Evolutionary conservation across 2,797 vertebrate species (phyloP), one percentile per base, ranked within the genome.

Genomic region (Decapterus maruadsi): DNA sequence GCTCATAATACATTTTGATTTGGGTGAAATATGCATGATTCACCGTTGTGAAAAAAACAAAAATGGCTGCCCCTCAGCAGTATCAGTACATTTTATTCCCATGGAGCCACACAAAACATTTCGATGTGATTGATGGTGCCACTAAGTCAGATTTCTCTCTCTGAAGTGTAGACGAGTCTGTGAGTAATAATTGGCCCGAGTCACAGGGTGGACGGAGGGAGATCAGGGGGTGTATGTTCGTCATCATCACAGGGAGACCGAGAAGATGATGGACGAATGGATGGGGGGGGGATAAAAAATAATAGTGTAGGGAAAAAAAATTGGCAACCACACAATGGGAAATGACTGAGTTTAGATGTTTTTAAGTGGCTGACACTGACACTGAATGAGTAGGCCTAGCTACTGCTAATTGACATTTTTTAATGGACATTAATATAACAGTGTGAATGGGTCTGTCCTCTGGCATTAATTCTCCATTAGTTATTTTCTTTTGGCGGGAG

Each of bases 101-200:
- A 83, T 68, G 68, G 40, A 65, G 63, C 64, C 8, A 58, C 36
- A 43, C 4, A 12, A 26, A 67, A 67, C 61, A 59, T 83, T 80
- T 72, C 17, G 1, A 63, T 9, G 20, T 68, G 79, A 90, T 86
- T 86, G 77, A 87, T 86, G 56, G 51, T 57, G 68, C 51, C 68
- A 61, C 64, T 61, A 59, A 85, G 78, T 88, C 72, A 66, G 65
- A 83, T 86, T 70, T 89, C 64, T 80, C 65, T 68, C 62, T 86
- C 60, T 79, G 61, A 89, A 88, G 70, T 81, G 75, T 62, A 22
- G 26, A n/a, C n/a, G n/a, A 55, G 53, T 57, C 29, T 34, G 60
- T 78, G 74, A 83, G 77, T 48, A 78, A 81, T 66, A 68, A 38
- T 46, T 75, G 67, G 8, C 61, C 80, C n/a, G 29, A 22, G 62